Base-by-base conservation (phyloP, 2,888 invertebrate species). In the Mesochorus sp. region DNA sequence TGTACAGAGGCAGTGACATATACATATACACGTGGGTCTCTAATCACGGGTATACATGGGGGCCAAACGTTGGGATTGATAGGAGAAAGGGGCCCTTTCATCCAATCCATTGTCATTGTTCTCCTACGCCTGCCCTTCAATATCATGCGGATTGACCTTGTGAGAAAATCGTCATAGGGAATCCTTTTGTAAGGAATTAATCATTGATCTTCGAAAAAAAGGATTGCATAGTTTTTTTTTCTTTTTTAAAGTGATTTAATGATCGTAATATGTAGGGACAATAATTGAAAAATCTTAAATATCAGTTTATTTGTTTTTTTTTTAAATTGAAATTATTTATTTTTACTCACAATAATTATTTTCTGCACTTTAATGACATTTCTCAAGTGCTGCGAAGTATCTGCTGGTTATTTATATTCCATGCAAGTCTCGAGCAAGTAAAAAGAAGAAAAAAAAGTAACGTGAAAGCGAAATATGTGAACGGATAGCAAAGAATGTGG, bases 1-100 rank as follows among this genome's bases (percentile, higher is more conserved):
- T 10, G 10, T 5, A 68, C 44, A 57, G 57, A n/a, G n/a, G n/a
- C 34, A 39, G 14, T 47, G 31, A 55, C 24, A 57, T 14, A 3
- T 6, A 67, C 24, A 34, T 21, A 34, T 37, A n/a, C n/a, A n/a
- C 14, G 31, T 44, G 34, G 55, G 47, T 67, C 51, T 72, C 47
- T 67, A 72, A 72, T 77, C 77, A 72, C 72, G 39, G 42, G 39
- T 67, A 55, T 39, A 55, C 67, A 67, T 72, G 53, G 57, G 31
- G 37, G 61, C 67, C 42, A 21, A 64, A 70, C 59, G 70, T 71
- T 31, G 55, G 26, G 47, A 51, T 26, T 26, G 51, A 61, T 75
- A 24, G 59, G 61, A 49, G 42, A 47, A 39, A 47, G 39, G 47
- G 12, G 44, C 12, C 37, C 12, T 55, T 47, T 28, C 55, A 57